These are phyloP conservation scores for Argyresthia albistria DNA, from an alignment of 2,888 invertebrate genomes.

Conservation along the genomic window DNA sequence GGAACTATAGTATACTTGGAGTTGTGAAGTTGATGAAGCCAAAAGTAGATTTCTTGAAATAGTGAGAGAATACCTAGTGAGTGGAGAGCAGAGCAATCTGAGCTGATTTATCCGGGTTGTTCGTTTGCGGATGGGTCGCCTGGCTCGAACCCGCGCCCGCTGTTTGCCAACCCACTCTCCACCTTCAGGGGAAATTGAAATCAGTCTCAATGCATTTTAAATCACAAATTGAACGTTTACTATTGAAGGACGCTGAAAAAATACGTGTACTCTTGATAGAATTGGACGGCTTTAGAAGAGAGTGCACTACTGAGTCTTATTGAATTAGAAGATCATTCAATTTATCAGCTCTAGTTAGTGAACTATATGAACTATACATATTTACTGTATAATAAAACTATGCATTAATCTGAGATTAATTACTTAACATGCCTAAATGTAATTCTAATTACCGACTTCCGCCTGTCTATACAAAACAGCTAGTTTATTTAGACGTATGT, in stretches of 20 bases:
- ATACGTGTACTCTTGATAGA: not conserved
- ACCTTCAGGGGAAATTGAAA: not conserved
- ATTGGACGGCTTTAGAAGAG: too few species aligned
- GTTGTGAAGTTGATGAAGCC: not conserved
- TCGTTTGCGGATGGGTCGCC: slow-evolving; percentile 6
- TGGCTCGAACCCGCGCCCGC: not conserved
- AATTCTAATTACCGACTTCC: too few species aligned
- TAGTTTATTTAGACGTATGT: too few species aligned
- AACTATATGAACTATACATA: too few species aligned
- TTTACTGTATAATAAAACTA: too few species aligned
- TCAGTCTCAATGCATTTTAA: slow-evolving; percentile 2
- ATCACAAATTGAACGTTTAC: not conserved
- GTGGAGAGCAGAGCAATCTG: slow-evolving; percentile 5
- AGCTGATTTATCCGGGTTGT: slow-evolving; percentile 10
- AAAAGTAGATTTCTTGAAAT: slow-evolving; percentile 1
- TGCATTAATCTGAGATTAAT: too few species aligned
- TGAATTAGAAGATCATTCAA: too few species aligned
- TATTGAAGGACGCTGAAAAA: not conserved
- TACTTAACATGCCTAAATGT: too few species aligned
- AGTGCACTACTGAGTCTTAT: too few species aligned
- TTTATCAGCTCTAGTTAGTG: too few species aligned
- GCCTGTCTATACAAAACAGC: too few species aligned
- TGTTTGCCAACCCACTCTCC: not conserved
- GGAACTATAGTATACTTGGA: too few species aligned
- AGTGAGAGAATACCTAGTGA: not conserved